Conservation (phyloP, 2,888 invertebrate genomes). For the Prenolepis imparis region DNA sequence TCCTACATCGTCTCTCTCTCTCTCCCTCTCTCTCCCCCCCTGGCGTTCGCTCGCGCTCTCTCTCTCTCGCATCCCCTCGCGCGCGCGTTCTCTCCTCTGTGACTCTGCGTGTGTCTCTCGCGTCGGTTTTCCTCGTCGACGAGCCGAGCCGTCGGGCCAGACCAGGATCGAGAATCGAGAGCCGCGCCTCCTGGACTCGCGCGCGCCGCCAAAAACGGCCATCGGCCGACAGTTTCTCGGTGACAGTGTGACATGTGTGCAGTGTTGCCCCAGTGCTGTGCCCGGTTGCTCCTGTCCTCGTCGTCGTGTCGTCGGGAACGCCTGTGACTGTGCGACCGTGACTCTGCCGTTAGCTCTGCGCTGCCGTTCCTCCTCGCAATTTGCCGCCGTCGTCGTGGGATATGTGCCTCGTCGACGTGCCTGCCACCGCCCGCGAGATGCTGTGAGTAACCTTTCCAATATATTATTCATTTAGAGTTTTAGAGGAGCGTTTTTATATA, state of each 20-base stretch:
- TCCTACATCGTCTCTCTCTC: slow-evolving; percentile 28
- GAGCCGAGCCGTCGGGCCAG: slow-evolving; percentile 3
- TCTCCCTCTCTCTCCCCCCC: slow-evolving; percentile 21
- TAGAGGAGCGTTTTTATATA: too few relatives aligned
- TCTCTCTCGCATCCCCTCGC: slow-evolving; percentile 16
- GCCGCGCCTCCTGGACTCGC: slow-evolving; percentile 41
- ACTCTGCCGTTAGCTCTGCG: slow-evolving; percentile 4
- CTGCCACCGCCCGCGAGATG: slow-evolving; percentile 64
- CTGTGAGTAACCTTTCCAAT: slow-evolving; percentile 64
- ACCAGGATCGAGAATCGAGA: too few relatives aligned
- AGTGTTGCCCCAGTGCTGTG: slow-evolving; percentile 66
- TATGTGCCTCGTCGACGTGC: slow-evolving; percentile 47
- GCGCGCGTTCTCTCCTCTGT: neutral
- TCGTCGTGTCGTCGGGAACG: slow-evolving; percentile 59
- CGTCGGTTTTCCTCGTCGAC: slow-evolving; percentile 7
- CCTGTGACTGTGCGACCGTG: slow-evolving; percentile 33
- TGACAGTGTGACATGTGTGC: slow-evolving; percentile 75
- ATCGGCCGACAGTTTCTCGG: slow-evolving; percentile 15
- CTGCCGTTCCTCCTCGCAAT: slow-evolving; percentile 45
- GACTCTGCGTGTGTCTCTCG: neutral
- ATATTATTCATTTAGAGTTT: neutral
- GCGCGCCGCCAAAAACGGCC: slow-evolving; percentile 31
- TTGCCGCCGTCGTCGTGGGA: slow-evolving; percentile 24
- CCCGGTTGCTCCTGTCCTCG: slow-evolving; percentile 32
- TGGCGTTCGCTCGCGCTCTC: slow-evolving; percentile 7